A percentile compares a stretch with the other conserved stretches of the same genome.
Evolutionary conservation across 2,113 vertebrate genomes (phyloP).

Genomic region (Cepphus grylle): DNA sequence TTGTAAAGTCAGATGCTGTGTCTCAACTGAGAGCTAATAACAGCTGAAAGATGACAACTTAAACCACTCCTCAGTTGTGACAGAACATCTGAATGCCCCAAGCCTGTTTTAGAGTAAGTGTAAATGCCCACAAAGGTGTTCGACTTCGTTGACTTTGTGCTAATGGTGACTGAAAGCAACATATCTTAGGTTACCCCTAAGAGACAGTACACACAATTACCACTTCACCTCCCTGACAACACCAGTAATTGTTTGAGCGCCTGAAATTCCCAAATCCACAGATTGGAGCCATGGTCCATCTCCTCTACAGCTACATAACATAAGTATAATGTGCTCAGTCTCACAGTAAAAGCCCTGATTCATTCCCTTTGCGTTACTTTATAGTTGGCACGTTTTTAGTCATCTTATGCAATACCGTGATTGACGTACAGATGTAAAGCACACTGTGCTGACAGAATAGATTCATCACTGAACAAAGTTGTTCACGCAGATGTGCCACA

Average conservation of each 20-base stretch:
- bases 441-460: background rate
- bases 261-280: background rate
- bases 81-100: background rate
- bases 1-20: background rate
- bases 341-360: background rate
- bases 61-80: background rate
- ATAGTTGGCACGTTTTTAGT: background rate
- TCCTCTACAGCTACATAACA: background rate
- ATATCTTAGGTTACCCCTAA: background rate
- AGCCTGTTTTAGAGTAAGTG: background rate
- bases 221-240: background rate
- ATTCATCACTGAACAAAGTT: background rate
- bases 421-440: background rate
- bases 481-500: background rate
- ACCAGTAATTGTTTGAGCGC: background rate
- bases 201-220: background rate
- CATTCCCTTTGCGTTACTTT: background rate
- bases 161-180: background rate
- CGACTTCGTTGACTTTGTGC: background rate
- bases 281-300: background rate
- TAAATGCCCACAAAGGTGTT: background rate
- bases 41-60: constrained; percentile 22
- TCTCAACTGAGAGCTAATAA: background rate
- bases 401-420: background rate
- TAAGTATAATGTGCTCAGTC: background rate